Base-by-base conservation (phyloP, 2,797 vertebrate species). In the Hapalemur alaotrensis region DNA sequence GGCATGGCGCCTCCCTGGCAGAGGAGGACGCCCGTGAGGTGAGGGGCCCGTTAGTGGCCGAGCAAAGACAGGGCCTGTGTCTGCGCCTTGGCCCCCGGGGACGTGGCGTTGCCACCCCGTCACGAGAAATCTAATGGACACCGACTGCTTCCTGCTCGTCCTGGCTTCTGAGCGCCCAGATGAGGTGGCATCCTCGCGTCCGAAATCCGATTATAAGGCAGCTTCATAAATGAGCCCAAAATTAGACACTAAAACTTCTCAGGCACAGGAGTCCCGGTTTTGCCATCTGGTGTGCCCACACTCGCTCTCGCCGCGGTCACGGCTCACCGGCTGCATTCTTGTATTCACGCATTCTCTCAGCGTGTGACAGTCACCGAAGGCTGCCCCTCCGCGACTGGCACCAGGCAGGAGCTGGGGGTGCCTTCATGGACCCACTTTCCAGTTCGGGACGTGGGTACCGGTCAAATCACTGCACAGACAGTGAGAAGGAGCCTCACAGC, bases 1-100 rank as follows among this genome's bases (percentile, higher is more conserved):
- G 46, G 11, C 13, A 14, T 0, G 5, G 23, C 0, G 0, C 38
- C 14, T 57, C 15, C 0, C 38, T 17, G 17, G 20, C 10, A 7
- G 28, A 6, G 2, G n/a, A 9, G 76, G 52, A 52, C 14, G 28
- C 46, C 41, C 0, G 18, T 32, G 79, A 4, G 35, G 25, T 13
- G 22, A n/a, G 54, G 61, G 23, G 7, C 52, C 52, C 0, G 4
- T 5, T 10, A 35, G 81, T 22, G 76, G 32, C 57, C 25, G 20
- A 25, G 54, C 18, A 1, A 5, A 23, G 83, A 25, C 2, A 2
- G 6, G 35, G 18, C 20, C 10, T 4, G 22, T 1, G 35, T 11
- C 11, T 1, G 14, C 32, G 8, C 76, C 54, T 28, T 13, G 41
- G 69, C 6, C 30, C 18, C 7, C 4, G 41, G 9, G 17, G 50